Evolutionary conservation across 2,888 invertebrate species (phyloP).

Genomic region (Elmis aenea): DNA sequence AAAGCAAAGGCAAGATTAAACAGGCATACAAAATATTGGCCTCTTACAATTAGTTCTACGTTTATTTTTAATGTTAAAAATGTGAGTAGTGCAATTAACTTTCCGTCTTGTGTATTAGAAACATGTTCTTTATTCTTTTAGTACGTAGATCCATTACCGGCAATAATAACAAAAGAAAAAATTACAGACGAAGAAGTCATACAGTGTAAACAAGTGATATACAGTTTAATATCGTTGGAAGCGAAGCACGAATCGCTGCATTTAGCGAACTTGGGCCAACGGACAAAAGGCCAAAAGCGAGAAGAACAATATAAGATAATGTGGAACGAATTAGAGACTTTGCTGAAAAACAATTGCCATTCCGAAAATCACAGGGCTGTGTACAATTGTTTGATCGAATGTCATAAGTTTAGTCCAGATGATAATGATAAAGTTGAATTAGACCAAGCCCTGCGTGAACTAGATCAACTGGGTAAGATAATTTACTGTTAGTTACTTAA

Average conservation of each 20-base stretch:
- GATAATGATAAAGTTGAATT: conserved; percentile 60
- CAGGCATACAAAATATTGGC: conserved; percentile 80
- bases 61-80: conserved; percentile 79
- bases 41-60: conserved; percentile 84
- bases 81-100: conserved; percentile 51
- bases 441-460: conserved; percentile 55
- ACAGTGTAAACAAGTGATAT: conserved; percentile 81
- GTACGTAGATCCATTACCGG: conserved; percentile 77
- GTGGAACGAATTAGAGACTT: conserved; percentile 84
- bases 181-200: conserved; percentile 81
- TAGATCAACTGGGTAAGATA: conserved; percentile 51
- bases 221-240: conserved; percentile 74
- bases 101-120: conserved; percentile 4
- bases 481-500: not conserved
- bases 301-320: conserved; percentile 89
- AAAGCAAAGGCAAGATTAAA: conserved; percentile 66
- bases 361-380: conserved; percentile 75
- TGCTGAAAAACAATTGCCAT: conserved; percentile 72
- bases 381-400: conserved; percentile 76
- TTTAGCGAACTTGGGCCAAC: conserved; percentile 62
- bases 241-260: conserved; percentile 77
- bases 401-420: conserved; percentile 56
- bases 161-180: conserved; percentile 74
- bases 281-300: conserved; percentile 57
- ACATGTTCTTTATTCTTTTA: conserved; percentile 37